Evolutionary conservation across 2,113 vertebrate species (phyloP).

Genomic region (Alethe castanea): DNA sequence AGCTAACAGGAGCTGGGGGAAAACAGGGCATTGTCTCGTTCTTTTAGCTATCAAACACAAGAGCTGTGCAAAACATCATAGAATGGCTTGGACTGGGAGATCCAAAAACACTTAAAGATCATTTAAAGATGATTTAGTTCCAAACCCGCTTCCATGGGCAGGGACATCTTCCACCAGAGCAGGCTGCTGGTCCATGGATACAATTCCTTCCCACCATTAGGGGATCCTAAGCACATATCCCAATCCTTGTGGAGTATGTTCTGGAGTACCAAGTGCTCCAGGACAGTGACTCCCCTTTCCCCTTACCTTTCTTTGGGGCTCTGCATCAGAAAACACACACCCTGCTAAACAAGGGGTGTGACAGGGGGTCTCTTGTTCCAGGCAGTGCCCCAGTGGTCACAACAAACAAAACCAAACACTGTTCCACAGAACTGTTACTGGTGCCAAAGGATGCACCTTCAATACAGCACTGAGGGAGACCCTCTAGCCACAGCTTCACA

Average conservation of each 20-base stretch:
- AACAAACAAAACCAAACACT: background rate
- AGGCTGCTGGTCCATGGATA: background rate
- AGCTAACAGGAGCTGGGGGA: background rate
- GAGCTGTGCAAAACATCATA: background rate
- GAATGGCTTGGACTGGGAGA: background rate
- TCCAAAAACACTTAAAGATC: too few species aligned
- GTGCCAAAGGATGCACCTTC: background rate
- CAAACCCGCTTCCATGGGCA: background rate
- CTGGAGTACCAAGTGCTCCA: too few species aligned
- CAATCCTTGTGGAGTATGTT: accelerated
- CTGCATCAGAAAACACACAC: background rate
- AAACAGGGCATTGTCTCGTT: accelerated
- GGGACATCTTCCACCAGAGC: background rate
- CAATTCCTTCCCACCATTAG: background rate
- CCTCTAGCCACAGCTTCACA: background rate
- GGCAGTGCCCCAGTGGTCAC: background rate
- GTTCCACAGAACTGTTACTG: background rate
- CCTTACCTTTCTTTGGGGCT: background rate
- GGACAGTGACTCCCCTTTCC: background rate
- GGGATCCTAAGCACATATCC: background rate
- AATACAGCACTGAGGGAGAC: background rate
- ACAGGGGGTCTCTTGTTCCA: background rate
- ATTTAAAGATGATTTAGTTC: background rate
- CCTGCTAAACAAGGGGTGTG: background rate
- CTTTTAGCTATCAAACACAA: background rate